These are phyloP conservation scores for Lottia gigantea DNA, from an alignment of 2,888 invertebrate genomes.

Conservation along the genomic window DNA sequence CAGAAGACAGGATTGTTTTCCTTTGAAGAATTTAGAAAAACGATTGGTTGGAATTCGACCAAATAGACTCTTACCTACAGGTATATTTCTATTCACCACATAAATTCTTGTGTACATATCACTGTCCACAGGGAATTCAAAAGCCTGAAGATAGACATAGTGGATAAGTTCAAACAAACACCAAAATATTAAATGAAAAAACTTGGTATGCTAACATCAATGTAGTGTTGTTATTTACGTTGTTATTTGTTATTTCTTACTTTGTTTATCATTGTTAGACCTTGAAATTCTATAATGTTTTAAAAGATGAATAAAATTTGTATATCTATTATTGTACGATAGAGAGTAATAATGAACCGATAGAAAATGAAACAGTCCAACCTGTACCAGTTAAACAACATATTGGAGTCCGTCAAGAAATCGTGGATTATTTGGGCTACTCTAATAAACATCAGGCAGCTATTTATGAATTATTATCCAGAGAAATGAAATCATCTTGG, in stretches of 20 bases:
- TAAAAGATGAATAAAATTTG: too few species aligned
- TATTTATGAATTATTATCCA: conserved; percentile 48
- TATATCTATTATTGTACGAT: neutral
- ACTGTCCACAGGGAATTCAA: too few species aligned
- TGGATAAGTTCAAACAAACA: too few species aligned
- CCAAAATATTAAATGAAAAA: too few species aligned
- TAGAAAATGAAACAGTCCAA: conserved; percentile 26
- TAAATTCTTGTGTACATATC: too few species aligned
- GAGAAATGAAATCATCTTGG: conserved; percentile 39
- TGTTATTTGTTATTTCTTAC: too few species aligned
- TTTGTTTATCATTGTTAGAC: neutral
- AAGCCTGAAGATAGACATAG: too few species aligned
- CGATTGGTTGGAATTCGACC: conserved; percentile 69
- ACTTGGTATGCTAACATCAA: too few species aligned
- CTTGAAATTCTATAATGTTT: neutral
- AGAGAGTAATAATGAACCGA: neutral
- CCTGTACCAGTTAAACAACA: conserved; percentile 47
- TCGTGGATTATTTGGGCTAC: conserved; percentile 75
- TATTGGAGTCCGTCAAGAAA: conserved; percentile 41
- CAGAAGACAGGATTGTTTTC: conserved; percentile 66
- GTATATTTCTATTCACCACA: too few species aligned
- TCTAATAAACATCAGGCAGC: conserved; percentile 55
- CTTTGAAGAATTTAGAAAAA: conserved; percentile 70
- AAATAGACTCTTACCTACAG: conserved; percentile 22
- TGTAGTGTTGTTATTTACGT: too few species aligned